Percentiles rank a stretch among this genome's conserved stretches.
phyloP scores from a whole-genome alignment of 2,797 vertebrate genomes.

The Psittacula derbiana region DNA sequence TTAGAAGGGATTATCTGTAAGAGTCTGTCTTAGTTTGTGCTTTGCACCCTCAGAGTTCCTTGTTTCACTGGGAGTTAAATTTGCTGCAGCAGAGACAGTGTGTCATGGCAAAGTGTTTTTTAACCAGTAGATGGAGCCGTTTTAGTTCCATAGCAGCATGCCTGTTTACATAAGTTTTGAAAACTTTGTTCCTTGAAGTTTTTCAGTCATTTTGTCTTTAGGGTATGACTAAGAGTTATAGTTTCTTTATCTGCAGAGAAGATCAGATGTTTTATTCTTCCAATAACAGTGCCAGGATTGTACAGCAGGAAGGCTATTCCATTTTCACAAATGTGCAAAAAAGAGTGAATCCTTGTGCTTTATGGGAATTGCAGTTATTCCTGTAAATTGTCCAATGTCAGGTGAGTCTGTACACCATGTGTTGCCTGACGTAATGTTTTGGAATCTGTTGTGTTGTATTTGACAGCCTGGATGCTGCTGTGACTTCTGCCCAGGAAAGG shows the following conservation, averaged over 20 bases:
- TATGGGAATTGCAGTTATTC: not conserved
- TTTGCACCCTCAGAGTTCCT: not conserved
- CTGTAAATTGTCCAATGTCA: not conserved
- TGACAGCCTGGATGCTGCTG: not conserved
- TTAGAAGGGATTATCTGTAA: not conserved
- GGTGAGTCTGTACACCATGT: not conserved
- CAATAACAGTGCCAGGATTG: not conserved
- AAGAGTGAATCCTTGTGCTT: not conserved
- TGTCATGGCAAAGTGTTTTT: not conserved
- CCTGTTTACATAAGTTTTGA: not conserved
- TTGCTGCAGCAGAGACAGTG: not conserved
- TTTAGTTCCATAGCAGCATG: not conserved
- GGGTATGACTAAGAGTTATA: not conserved
- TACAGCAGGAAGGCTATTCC: not conserved
- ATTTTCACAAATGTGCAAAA: not conserved
- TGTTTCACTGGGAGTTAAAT: not conserved
- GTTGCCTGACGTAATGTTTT: not conserved
- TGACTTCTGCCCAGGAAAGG: not conserved
- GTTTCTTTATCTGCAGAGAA: not conserved
- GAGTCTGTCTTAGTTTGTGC: not conserved
- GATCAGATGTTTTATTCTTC: not conserved
- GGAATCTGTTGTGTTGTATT: fast-evolving
- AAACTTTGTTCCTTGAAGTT: not conserved
- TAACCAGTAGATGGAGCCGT: slow-evolving; percentile 43
- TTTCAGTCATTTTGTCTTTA: not conserved